Conservation (phyloP, 2,113 vertebrate genomes). For the Cyphomyrus plagiostoma region DNA sequence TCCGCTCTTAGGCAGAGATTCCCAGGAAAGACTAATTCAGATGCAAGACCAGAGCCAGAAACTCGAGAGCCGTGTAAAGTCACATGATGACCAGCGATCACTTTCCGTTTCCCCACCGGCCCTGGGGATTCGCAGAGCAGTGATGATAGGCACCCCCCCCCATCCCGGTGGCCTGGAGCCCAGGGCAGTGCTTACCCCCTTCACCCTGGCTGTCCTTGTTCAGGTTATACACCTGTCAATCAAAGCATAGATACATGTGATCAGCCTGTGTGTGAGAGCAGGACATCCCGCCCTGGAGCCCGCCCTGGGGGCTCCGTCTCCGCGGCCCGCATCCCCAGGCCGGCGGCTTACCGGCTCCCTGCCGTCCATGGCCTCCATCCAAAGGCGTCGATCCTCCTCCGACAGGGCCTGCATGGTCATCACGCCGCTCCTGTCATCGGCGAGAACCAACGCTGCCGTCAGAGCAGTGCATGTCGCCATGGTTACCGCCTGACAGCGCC, state of each 20-base stretch:
- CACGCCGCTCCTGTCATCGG: conserved; percentile 68
- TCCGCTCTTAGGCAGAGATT: background rate
- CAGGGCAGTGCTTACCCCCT: conserved; percentile 76
- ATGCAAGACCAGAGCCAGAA: background rate
- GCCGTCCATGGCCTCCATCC: conserved; percentile 99
- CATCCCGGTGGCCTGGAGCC: background rate
- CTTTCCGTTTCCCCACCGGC: background rate
- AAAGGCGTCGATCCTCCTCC: conserved; percentile 91
- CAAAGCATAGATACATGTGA: conserved; percentile 6
- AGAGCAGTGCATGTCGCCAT: background rate
- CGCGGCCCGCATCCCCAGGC: too few relatives aligned
- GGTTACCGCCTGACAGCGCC: background rate
- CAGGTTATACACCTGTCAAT: conserved; percentile 88
- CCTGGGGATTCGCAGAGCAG: background rate
- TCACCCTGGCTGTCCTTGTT: conserved; percentile 91
- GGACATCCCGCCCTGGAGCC: background rate
- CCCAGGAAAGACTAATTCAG: background rate
- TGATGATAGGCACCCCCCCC: background rate
- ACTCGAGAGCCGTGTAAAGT: background rate
- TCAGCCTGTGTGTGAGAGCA: background rate
- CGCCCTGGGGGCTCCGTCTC: too few relatives aligned
- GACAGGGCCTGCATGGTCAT: conserved; percentile 97
- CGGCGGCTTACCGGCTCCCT: conserved; percentile 83
- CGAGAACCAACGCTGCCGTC: background rate
- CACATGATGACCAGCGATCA: background rate